Conservation (phyloP, 2,113 vertebrate species). For the Bubo blakistoni region DNA sequence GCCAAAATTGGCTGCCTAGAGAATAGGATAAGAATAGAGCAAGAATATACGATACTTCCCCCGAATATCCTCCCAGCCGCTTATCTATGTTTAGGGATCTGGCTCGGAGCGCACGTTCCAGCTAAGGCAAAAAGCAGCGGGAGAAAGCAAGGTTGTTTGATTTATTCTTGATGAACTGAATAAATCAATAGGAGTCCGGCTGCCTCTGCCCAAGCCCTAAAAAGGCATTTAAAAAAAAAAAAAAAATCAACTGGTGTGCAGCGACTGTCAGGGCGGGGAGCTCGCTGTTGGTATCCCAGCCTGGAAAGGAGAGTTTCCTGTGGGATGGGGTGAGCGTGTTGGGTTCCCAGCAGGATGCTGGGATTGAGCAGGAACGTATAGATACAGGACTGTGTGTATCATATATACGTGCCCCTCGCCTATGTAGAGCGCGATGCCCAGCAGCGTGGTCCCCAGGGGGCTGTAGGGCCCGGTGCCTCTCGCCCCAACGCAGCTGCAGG, state of each 20-base stretch:
- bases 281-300: neutral
- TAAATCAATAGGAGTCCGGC: neutral
- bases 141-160: neutral
- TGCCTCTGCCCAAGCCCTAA: neutral
- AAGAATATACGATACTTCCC: conserved; percentile 31
- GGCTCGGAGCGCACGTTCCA: neutral
- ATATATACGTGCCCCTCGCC: fast-evolving
- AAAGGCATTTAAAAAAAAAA: neutral
- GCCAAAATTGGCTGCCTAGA: conserved; percentile 49
- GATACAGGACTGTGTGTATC: fast-evolving
- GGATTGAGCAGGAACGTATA: fast-evolving
- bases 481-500: fast-evolving
- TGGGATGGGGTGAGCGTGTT: neutral
- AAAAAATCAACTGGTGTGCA: neutral
- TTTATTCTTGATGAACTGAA: neutral
- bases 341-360: neutral
- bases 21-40: conserved; percentile 58
- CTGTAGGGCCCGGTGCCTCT: fast-evolving
- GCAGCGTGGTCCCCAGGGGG: fast-evolving
- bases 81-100: conserved; percentile 37
- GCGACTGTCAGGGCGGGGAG: fast-evolving
- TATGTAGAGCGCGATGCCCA: fast-evolving
- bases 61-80: conserved; percentile 19
- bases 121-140: neutral
- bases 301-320: neutral